These are phyloP conservation scores for Odontesthes bonariensis DNA, from an alignment of 2,113 vertebrate species.

Conservation along the genomic window DNA sequence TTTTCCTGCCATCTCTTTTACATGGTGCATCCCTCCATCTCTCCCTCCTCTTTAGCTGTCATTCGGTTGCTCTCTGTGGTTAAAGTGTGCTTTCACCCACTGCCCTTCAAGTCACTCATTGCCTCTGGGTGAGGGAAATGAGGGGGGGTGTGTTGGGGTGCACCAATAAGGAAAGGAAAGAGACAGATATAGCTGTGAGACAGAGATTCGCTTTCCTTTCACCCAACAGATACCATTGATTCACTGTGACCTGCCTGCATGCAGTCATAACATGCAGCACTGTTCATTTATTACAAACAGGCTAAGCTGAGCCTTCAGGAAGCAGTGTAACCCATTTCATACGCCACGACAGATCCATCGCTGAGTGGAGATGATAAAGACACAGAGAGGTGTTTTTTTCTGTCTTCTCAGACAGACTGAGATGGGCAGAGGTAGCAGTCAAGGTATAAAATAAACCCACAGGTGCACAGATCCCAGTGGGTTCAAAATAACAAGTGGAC, in stretches of 20 bases:
- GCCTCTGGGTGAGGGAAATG: constrained; percentile 45
- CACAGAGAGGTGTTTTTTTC: neutral
- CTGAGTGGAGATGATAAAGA: constrained; percentile 25
- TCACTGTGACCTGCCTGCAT: constrained; percentile 45
- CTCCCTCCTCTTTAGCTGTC: constrained; percentile 33
- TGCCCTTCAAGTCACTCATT: constrained; percentile 72
- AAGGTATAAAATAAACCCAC: constrained; percentile 11
- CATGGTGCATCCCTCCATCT: constrained; percentile 43
- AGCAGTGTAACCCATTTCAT: constrained; percentile 37
- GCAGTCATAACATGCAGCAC: constrained; percentile 33
- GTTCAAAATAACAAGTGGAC: constrained; percentile 47
- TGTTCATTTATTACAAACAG: constrained; percentile 46
- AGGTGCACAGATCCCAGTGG: constrained; percentile 22
- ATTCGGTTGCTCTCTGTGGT: constrained; percentile 49
- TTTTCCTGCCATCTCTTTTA: constrained; percentile 63
- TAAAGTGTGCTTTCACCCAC: constrained; percentile 62
- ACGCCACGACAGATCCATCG: constrained; percentile 25
- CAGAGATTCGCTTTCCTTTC: constrained; percentile 38
- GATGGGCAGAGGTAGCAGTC: constrained; percentile 1
- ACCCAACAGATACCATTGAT: constrained; percentile 54
- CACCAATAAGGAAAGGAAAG: constrained; percentile 29
- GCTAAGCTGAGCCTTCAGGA: constrained; percentile 17
- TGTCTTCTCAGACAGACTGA: neutral
- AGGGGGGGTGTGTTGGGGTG: neutral
- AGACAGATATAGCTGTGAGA: constrained; percentile 43